Base-by-base conservation (phyloP, 1,140 invertebrate genomes). In the Heliconius melpomene region DNA sequence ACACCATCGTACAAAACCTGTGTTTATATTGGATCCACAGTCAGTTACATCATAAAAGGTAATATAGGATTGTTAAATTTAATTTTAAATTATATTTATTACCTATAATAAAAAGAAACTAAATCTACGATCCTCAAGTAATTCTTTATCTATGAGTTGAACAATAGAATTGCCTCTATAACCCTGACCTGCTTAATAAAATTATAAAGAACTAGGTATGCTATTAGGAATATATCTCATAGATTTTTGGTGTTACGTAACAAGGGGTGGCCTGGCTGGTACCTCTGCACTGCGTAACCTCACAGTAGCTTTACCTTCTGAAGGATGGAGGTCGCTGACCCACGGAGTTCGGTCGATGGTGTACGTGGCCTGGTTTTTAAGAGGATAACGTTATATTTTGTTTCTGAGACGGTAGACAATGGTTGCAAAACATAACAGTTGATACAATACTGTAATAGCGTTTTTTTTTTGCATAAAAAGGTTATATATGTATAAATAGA, bases 271-370 rank as follows among this genome's bases (percentile, higher is more conserved):
- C 20, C 23, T 66, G 54, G 54, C 20, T 9, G 8, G 60, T n/a
- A 32, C 3, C 26, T 29, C 52, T 75, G 79, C 79, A 77, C 54
- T 80, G 79, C 79, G 79, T 77, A 76, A 72, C 40, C 46, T 38
- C 38, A 54, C 16, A 20, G 36, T 54, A 75, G 20, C 72, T 72
- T 74, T 52, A 54, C 50, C 23, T 54, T 29, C n/a, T 74, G 40
- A 77, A 74, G 72, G 72, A 84, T 81, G 72, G 50, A 81, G 79
- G 74, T 79, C 78, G 75, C 70, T 73, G 72, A 80, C 74, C 60
- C 78, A 36, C 50, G 60, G 38, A 60, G 71, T 73, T 79, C 54
- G 66, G 71, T 82, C 82, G 74, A 82, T 82, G 77, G 40, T 54
- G 57, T 57, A 80, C 76, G 77, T 77, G 75, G 57, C 78, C 36